Evolutionary conservation across 2,888 invertebrate genomes (phyloP).

Genomic region (Iselma pallidipennis): DNA sequence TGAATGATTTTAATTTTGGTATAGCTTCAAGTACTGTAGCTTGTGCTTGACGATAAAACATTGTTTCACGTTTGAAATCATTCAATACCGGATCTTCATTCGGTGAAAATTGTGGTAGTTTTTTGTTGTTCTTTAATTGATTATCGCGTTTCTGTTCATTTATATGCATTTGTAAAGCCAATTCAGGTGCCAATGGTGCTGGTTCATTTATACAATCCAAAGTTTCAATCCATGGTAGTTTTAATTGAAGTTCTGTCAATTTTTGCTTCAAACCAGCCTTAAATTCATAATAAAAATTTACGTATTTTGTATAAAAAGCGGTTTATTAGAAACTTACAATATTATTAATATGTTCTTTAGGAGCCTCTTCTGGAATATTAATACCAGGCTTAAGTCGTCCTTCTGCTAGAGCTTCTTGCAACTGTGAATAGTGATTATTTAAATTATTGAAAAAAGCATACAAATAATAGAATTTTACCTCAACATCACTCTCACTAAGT

Average conservation of each 20-base stretch:
- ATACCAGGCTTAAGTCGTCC: conserved; percentile 87
- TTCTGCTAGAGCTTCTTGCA: conserved; percentile 87
- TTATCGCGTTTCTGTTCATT: conserved; percentile 72
- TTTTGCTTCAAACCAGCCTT: conserved; percentile 70
- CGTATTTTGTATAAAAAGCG: background rate
- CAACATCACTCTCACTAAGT: conserved; percentile 44
- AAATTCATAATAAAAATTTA: conserved; percentile 37
- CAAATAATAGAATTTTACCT: conserved; percentile 33
- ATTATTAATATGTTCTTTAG: conserved; percentile 70
- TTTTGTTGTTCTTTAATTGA: conserved; percentile 70
- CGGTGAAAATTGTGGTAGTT: conserved; percentile 65
- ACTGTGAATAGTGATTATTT: conserved; percentile 58
- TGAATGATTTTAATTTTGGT: conserved; percentile 73
- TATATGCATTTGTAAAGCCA: conserved; percentile 75
- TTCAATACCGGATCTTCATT: conserved; percentile 80
- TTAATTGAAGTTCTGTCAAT: conserved; percentile 69
- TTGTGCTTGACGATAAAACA: conserved; percentile 86
- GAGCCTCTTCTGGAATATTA: conserved; percentile 67
- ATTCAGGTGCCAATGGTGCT: conserved; percentile 83
- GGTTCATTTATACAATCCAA: conserved; percentile 77
- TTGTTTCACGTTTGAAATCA: conserved; percentile 90
- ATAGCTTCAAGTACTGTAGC: conserved; percentile 81
- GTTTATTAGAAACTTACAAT: too few species aligned
- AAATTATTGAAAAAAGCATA: conserved; percentile 14
- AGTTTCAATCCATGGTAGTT: conserved; percentile 84